These are phyloP conservation scores for Arrhopalites spinosus DNA, from an alignment of 2,888 invertebrate species.

Conservation along the genomic window DNA sequence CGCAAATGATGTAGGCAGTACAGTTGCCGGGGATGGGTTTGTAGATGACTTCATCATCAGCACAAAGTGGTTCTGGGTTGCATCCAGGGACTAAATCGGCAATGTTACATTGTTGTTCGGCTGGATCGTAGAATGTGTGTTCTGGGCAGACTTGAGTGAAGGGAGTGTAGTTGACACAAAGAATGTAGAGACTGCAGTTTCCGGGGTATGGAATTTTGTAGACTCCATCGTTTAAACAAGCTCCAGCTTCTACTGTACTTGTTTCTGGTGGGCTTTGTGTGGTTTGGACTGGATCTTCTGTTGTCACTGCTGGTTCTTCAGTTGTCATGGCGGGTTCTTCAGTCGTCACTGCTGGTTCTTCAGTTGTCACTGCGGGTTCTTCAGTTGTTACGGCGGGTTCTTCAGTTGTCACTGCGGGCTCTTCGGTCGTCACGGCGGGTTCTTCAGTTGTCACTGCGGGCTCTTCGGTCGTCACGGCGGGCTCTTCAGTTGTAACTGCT, in stretches of 20 bases:
- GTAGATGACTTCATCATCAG: not conserved
- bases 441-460: not conserved
- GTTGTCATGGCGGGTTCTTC: not conserved
- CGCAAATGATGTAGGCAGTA: constrained; percentile 4
- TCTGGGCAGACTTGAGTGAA: not conserved
- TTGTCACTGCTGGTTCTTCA: not conserved
- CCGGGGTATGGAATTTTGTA: constrained; percentile 8
- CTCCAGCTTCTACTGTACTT: not conserved
- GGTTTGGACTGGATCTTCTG: not conserved
- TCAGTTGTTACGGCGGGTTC: not conserved
- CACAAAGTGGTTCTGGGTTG: not conserved
- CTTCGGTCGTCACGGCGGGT: not conserved
- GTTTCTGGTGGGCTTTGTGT: not conserved
- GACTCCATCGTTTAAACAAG: not conserved
- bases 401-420: not conserved
- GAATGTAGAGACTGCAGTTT: constrained; percentile 7
- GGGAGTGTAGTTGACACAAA: not conserved
- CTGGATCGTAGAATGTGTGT: not conserved
- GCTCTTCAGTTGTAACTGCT: not conserved
- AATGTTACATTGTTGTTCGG: not conserved
- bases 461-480: not conserved
- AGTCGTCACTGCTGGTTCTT: not conserved
- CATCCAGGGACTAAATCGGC: not conserved
- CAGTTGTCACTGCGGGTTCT: not conserved
- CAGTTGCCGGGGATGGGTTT: constrained; percentile 14